Evolutionary conservation across 2,888 invertebrate species (phyloP).

Genomic region (Parnassius smintheus): DNA sequence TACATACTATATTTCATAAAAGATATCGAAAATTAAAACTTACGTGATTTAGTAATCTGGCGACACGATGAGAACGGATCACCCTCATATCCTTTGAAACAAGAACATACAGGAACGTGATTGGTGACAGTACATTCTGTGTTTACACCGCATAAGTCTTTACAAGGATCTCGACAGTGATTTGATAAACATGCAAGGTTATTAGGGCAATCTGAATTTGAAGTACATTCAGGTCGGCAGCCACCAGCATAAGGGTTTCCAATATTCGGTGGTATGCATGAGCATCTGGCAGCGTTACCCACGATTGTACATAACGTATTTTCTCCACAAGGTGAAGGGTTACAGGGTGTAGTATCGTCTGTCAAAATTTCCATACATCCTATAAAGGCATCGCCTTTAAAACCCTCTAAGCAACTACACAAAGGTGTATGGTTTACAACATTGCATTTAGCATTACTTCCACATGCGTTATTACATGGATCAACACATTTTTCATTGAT

Average conservation of each 20-base stretch:
- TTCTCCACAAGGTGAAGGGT: slow-evolving; percentile 90
- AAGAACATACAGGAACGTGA: slow-evolving; percentile 91
- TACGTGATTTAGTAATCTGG: slow-evolving; percentile 78
- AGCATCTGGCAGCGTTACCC: slow-evolving; percentile 86
- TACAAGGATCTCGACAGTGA: slow-evolving; percentile 92
- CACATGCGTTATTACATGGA: slow-evolving; percentile 90
- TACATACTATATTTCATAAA: background rate
- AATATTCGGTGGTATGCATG: slow-evolving; percentile 93
- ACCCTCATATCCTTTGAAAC: slow-evolving; percentile 87
- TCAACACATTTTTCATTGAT: slow-evolving; percentile 90
- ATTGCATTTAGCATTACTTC: slow-evolving; percentile 88
- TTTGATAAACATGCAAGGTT: slow-evolving; percentile 90
- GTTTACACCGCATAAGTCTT: slow-evolving; percentile 90
- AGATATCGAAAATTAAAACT: slow-evolving; percentile 45
- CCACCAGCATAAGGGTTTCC: slow-evolving; percentile 93
- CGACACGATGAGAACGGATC: slow-evolving; percentile 92
- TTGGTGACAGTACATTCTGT: slow-evolving; percentile 91
- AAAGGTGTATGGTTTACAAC: slow-evolving; percentile 90
- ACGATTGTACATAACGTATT: slow-evolving; percentile 89
- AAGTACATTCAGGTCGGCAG: slow-evolving; percentile 92
- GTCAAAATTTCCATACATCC: slow-evolving; percentile 84
- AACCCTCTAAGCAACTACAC: slow-evolving; percentile 89
- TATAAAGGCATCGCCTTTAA: slow-evolving; percentile 91
- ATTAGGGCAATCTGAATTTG: slow-evolving; percentile 89
- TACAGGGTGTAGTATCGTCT: slow-evolving; percentile 83